phyloP scores from a whole-genome alignment of 1,140 invertebrate species.

The Drosophila erecta region DNA sequence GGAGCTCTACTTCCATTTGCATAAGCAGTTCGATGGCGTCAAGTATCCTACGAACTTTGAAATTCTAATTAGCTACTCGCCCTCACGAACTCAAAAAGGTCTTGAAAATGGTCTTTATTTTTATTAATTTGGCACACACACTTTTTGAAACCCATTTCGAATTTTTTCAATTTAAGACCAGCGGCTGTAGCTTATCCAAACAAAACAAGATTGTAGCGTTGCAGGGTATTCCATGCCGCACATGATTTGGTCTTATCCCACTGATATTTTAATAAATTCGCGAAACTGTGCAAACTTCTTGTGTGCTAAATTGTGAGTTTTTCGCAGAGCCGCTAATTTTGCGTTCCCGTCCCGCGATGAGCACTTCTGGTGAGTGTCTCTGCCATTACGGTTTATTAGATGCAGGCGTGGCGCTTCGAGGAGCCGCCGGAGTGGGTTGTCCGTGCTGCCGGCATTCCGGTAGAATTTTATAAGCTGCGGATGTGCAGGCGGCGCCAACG shows the following conservation, averaged over 20 bases:
- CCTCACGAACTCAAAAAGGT: no score
- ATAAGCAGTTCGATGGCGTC: constrained; percentile 23
- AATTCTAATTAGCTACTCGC: no score
- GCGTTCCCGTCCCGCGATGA: constrained; percentile 7
- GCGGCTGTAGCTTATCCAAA: no score
- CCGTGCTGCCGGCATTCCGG: constrained; percentile 34
- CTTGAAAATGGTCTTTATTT: no score
- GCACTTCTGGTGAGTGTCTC: constrained; percentile 34
- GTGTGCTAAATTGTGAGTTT: constrained; percentile 16
- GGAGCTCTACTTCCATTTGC: constrained; percentile 22
- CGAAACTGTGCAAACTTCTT: constrained; percentile 52
- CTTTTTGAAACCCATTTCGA: no score
- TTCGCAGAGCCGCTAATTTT: constrained; percentile 40
- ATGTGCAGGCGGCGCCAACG: constrained; percentile 73
- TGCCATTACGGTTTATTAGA: constrained; percentile 39
- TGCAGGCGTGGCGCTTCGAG: constrained; percentile 12
- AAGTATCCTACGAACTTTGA: not conserved
- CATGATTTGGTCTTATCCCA: not conserved
- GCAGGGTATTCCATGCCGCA: not conserved
- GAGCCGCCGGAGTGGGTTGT: constrained; percentile 1
- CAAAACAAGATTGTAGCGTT: not conserved
- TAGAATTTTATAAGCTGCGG: constrained; percentile 71
- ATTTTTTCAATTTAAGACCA: no score
- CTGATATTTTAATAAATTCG: constrained; percentile 61
- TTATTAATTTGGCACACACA: no score